Conservation (phyloP, 2,888 invertebrate genomes). For the Tiphia femorata region DNA sequence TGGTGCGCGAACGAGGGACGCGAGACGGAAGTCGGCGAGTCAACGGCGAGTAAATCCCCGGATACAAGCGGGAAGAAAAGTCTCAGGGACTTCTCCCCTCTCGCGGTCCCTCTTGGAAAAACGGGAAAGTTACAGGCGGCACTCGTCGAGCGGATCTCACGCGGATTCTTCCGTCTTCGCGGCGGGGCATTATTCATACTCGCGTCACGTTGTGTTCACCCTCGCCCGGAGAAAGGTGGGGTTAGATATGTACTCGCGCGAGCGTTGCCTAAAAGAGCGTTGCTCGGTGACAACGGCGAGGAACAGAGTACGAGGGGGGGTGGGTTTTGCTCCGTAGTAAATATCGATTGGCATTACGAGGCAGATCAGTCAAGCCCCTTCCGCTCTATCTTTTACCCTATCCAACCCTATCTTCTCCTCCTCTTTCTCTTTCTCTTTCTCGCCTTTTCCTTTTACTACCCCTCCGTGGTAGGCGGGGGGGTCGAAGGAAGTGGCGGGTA, state of each 20-base stretch:
- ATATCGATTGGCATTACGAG: slow-evolving; percentile 54
- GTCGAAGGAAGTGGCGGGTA: slow-evolving; percentile 21
- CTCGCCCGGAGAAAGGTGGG: slow-evolving; percentile 12
- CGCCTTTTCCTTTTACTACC: neutral
- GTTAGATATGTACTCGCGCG: slow-evolving; percentile 27
- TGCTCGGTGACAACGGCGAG: slow-evolving; percentile 2
- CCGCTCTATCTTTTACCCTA: no score
- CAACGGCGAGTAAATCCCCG: neutral
- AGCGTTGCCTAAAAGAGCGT: slow-evolving; percentile 42
- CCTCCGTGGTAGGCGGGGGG: neutral
- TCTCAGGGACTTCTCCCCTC: no score
- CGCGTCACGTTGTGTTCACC: slow-evolving; percentile 42
- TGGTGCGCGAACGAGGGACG: no score
- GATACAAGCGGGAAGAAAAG: no score
- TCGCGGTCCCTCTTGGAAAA: neutral
- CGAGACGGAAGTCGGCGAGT: no score
- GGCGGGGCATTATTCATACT: slow-evolving; percentile 42
- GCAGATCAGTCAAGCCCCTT: slow-evolving; percentile 49
- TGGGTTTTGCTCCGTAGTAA: slow-evolving; percentile 18
- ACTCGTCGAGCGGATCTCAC: slow-evolving; percentile 30
- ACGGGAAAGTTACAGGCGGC: slow-evolving; percentile 29
- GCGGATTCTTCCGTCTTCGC: no score
- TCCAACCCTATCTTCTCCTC: slow-evolving; percentile 13
- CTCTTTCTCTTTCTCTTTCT: neutral
- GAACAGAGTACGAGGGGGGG: slow-evolving; percentile 5